Conservation (phyloP, 2,113 vertebrate species). For the Lophura nycthemera region DNA sequence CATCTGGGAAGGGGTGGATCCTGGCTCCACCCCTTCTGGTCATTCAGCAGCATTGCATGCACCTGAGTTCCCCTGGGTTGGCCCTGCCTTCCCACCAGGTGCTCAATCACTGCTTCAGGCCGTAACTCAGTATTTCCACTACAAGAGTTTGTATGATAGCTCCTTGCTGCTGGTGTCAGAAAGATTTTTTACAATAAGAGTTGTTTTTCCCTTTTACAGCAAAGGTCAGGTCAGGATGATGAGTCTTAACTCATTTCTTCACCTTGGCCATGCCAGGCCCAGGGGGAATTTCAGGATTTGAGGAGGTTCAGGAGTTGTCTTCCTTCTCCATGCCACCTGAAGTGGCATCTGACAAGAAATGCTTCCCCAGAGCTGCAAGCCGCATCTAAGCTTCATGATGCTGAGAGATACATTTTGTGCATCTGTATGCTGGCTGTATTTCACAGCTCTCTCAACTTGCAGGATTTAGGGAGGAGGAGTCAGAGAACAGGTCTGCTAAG, state of each 20-base stretch:
- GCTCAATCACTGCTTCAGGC: too few relatives aligned
- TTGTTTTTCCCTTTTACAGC: conserved; percentile 5
- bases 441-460: not conserved
- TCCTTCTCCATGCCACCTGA: not conserved
- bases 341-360: not conserved
- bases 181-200: not conserved
- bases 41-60: too few relatives aligned
- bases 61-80: too few relatives aligned
- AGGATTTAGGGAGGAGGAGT: not conserved
- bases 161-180: not conserved
- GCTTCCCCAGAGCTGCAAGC: not conserved
- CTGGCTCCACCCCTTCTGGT: too few relatives aligned
- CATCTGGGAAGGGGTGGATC: too few relatives aligned
- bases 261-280: accelerated
- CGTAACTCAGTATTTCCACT: too few relatives aligned
- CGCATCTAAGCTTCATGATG: not conserved
- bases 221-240: not conserved
- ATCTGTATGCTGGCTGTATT: not conserved
- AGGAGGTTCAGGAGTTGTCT: not conserved
- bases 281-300: not conserved
- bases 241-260: not conserved
- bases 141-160: not conserved
- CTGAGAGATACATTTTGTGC: not conserved
- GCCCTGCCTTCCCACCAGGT: too few relatives aligned
- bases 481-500: not conserved